phyloP scores from a whole-genome alignment of 2,113 vertebrate species.

The Phrynosoma platyrhinos region DNA sequence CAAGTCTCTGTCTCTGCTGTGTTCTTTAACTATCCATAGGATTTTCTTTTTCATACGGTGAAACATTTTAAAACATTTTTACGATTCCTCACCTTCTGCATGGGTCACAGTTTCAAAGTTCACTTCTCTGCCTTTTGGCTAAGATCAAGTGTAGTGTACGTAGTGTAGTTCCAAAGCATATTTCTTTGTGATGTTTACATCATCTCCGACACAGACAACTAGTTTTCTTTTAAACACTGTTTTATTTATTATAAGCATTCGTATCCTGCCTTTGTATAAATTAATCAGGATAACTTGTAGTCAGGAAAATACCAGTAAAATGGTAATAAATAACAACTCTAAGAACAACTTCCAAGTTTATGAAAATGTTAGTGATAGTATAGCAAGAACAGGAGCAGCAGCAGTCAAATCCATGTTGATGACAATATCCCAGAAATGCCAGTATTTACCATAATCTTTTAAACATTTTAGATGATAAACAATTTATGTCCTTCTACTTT shows the following conservation, averaged over 20 bases:
- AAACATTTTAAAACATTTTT: not conserved
- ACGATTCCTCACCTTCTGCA: not conserved
- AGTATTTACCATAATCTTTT: constrained; percentile 4
- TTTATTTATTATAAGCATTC: not conserved
- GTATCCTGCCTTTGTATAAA: not conserved
- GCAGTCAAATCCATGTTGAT: not conserved
- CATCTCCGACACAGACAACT: not conserved
- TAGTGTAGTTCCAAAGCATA: too few species aligned
- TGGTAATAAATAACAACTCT: not conserved
- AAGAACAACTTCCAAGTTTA: not conserved
- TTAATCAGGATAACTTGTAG: not conserved
- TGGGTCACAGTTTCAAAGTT: not conserved
- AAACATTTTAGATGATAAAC: constrained; percentile 4
- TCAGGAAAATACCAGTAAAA: not conserved
- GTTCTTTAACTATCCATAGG: not conserved
- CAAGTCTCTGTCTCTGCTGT: not conserved
- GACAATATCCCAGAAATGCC: too few species aligned
- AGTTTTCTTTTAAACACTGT: not conserved
- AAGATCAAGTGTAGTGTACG: too few species aligned
- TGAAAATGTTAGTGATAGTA: not conserved
- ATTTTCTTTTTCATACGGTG: not conserved
- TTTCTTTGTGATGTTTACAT: not conserved
- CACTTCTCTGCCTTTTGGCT: too few species aligned
- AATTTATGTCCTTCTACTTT: not conserved
- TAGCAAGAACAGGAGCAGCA: not conserved